A percentile compares a stretch with the other conserved stretches of the same genome.
Conservation (phyloP, 2,113 vertebrate genomes). For the Drymodes brunneopygia region DNA sequence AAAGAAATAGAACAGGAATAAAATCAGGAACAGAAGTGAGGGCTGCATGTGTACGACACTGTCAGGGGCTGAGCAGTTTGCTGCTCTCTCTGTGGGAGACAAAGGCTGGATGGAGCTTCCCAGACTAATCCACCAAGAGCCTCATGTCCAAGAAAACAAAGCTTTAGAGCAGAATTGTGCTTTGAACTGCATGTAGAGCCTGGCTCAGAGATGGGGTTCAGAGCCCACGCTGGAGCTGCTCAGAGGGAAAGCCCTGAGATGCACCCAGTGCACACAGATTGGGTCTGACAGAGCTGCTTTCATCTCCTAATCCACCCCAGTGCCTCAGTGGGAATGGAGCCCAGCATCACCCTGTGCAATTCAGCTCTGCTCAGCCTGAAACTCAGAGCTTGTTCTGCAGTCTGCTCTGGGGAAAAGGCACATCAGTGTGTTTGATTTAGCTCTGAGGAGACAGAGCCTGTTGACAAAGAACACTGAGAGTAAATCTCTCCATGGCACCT, state of each 20-base stretch:
- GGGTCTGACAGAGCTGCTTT: background rate
- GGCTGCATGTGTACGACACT: background rate
- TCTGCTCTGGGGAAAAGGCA: background rate
- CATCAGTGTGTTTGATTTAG: background rate
- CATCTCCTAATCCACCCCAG: background rate
- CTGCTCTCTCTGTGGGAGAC: background rate
- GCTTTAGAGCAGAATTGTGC: background rate
- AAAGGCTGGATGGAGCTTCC: fast-evolving
- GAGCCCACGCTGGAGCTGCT: background rate
- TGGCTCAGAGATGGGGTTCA: background rate
- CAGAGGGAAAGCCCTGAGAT: background rate
- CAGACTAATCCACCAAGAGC: background rate
- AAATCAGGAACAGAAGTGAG: background rate
- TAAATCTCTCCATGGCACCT: background rate
- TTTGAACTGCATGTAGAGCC: background rate
- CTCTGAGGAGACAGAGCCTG: background rate
- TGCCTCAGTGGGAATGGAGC: fast-evolving
- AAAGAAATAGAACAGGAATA: background rate
- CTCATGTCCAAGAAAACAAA: background rate
- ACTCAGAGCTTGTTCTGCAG: background rate
- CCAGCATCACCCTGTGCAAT: background rate
- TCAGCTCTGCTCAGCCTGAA: background rate
- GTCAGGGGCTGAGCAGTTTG: background rate
- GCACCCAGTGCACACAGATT: fast-evolving
- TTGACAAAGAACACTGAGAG: background rate